Percentiles rank a stretch among this genome's conserved stretches.
Conservation (phyloP, 2,113 vertebrate species). For the Thalassarche chlororhynchos region DNA sequence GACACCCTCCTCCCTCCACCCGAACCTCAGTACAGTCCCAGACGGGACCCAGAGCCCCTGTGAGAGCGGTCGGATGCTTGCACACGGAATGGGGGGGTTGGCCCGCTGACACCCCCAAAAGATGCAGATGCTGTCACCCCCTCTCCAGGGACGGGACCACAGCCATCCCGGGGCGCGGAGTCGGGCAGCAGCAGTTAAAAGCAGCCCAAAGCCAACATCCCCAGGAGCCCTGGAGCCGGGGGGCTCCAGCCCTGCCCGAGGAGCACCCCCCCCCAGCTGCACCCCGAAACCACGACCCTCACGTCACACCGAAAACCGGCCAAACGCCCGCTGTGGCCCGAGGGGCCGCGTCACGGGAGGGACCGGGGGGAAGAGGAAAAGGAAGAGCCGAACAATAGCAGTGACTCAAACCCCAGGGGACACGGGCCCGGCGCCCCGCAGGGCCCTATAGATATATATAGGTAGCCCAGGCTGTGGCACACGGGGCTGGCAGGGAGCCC, state of each 20-base stretch:
- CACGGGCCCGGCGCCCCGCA: fast-evolving
- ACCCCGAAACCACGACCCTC: not conserved
- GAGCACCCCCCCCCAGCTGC: no score
- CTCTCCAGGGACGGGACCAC: not conserved
- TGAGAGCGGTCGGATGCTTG: fast-evolving
- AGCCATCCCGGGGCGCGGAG: not conserved
- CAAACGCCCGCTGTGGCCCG: not conserved
- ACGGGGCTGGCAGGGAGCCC: not conserved
- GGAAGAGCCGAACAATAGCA: constrained; percentile 39
- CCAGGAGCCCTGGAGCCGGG: no score
- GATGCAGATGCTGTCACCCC: not conserved
- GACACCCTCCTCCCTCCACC: not conserved
- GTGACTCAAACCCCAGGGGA: not conserved
- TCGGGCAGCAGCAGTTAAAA: not conserved
- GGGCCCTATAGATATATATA: not conserved
- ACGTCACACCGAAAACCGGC: not conserved
- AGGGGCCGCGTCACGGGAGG: not conserved
- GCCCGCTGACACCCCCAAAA: not conserved
- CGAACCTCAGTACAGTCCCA: fast-evolving
- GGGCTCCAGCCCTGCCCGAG: not conserved
- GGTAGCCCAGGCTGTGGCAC: not conserved
- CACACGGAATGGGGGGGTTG: fast-evolving
- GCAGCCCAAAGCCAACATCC: not conserved
- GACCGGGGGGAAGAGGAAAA: constrained; percentile 46
- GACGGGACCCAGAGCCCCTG: not conserved